Evolutionary conservation across 2,888 invertebrate species (phyloP), one percentile per base, ranked within the genome.

Genomic region (Terebella lapidaria): DNA sequence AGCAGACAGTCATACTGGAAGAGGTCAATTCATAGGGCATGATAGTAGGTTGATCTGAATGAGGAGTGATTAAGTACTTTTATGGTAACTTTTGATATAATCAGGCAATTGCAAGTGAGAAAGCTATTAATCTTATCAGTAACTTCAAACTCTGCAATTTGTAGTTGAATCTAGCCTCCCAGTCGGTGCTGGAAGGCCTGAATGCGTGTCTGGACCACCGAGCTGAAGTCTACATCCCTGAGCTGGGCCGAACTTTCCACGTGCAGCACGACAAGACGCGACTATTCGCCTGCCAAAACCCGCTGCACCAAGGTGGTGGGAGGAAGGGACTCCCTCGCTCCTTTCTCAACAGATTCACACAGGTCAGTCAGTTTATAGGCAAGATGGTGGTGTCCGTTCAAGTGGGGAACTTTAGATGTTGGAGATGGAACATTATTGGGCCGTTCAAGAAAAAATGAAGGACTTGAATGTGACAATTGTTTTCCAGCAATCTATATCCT

Each of bases 191-290:
- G 18, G 99, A 99, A 84, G 99, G 97, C 28, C 85, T 99, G 2
- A 99, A 99, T 78, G 97, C 99, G 0, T 96, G 97, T 74, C 85
- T 99, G 59, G 99, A 99, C 84, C 99, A 99, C 78, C 86, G 99
- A 72, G 93, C 93, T 0, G 93, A 95, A 82, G 88, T 99, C 25
- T 99, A 86, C 76, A 90, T 99, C 60, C 94, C 99, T 0, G 99
- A 99, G 82, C 83, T 99, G 15, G 91, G 90, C 54, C 88, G 87
- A 79, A 89, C 89, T 0, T 97, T 97, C 76, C 84, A 85, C 63
- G 86, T 96, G 0, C 72, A 80, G 58, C 74, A 87, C 85, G 74
- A 81, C 63, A 85, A 87, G 69, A 95, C 95, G 0, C 87, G 90
- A 69, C 85, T 99, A 55, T 99, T 99, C 80, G 99, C 91, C 0